Evolutionary conservation across 1,140 invertebrate species (phyloP), one percentile per base, ranked within the genome.

Genomic region (Drosophila baimaii): DNA sequence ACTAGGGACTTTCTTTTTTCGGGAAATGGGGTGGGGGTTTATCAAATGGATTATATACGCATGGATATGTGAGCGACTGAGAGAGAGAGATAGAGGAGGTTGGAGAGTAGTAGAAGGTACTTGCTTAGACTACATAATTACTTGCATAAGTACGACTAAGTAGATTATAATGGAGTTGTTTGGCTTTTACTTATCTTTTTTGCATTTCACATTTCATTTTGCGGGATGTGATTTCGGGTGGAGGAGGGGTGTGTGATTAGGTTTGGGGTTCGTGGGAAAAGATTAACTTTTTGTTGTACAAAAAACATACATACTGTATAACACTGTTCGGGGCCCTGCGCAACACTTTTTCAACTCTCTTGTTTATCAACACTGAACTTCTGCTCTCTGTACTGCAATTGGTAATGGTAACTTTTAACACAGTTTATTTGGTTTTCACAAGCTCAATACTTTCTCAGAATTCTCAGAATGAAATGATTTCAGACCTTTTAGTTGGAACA

Each of bases 51-150:
- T 56, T 79, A 58, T 64, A 85, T 81, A 78, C 65, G 58, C 61
- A 79, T 70, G 54, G 71, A 23, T 54, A 23, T 54, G 51, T 52
- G 64, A 58, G 39, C 57, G 33, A 21, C 62, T 66, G 59, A 44
- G 37, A 62, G 51, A 64, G 43, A 56, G 21, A 72, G 35, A 8
- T 23, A 46, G 47, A 57, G 29, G 43, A 46, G 58, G 55, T 21
- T 66, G 44, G 47, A 72, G 69, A 65, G 63, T 41, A 65, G 63
- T 41, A 82, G 62, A 54, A 54, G 51, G 83, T 76, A 79, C 79
- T 82, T 88, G 83, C 83, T 88, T 88, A 88, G 77, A 89, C 83
- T 77, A 88, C 84, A 77, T 77, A 77, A 76, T 77, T 88, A 88
- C 83, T 88, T 88, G 83, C 83, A 88, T 88, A 86, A 74, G 76